Evolutionary conservation across 2,113 vertebrate species (phyloP).

Genomic region (Enhydra lutris): DNA sequence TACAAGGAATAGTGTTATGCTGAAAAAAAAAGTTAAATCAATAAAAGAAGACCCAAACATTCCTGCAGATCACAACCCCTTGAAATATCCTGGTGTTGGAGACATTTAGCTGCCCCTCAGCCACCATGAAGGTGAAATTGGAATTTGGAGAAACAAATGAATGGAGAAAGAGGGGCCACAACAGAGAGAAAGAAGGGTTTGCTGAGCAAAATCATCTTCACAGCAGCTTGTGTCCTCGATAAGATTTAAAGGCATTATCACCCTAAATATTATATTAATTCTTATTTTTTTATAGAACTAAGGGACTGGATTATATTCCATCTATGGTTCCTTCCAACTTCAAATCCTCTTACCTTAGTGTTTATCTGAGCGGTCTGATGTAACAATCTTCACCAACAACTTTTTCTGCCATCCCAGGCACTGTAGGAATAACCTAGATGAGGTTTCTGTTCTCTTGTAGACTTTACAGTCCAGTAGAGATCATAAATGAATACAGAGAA

Average conservation of each 20-base stretch:
- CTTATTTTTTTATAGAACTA: background rate
- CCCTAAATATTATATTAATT: background rate
- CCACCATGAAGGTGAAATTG: background rate
- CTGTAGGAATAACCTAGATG: background rate
- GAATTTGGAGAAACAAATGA: background rate
- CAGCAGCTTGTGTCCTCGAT: background rate
- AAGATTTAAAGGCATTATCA: background rate
- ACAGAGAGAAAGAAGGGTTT: background rate
- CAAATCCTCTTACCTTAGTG: background rate
- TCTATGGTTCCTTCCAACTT: background rate
- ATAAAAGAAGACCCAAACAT: background rate
- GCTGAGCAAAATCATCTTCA: background rate
- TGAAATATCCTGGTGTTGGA: background rate
- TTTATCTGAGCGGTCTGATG: background rate
- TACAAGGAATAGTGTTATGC: too few species aligned
- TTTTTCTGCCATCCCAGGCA: background rate
- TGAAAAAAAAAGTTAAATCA: background rate
- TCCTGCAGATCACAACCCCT: background rate
- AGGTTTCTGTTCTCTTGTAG: background rate
- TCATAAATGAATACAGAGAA: background rate
- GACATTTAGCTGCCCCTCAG: background rate
- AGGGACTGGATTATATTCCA: background rate
- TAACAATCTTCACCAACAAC: background rate
- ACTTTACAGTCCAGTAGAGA: background rate
- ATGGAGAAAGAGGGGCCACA: background rate